Evolutionary conservation across 2,888 invertebrate species (phyloP).

Genomic region (Mallateleia sp.): DNA sequence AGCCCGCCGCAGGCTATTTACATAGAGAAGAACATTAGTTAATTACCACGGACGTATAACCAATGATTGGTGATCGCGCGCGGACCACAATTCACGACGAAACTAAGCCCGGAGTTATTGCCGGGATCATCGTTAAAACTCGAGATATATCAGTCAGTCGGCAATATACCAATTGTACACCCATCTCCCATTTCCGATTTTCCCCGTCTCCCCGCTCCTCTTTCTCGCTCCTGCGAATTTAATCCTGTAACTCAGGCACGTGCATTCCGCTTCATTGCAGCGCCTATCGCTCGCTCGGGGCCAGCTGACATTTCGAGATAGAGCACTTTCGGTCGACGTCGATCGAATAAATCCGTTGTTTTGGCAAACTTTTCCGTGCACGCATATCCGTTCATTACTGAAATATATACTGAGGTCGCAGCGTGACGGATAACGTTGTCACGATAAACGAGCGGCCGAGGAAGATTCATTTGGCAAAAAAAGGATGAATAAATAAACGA

Average conservation of each 20-base stretch:
- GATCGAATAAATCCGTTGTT: conserved; percentile 56
- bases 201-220: conserved; percentile 22
- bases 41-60: conserved; percentile 88
- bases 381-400: conserved; percentile 70
- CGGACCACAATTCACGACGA: conserved; percentile 86
- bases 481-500: conserved; percentile 34
- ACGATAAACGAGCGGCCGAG: conserved; percentile 49
- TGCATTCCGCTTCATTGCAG: conserved; percentile 77
- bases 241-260: conserved; percentile 84
- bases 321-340: conserved; percentile 73
- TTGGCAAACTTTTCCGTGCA: conserved; percentile 38
- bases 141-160: conserved; percentile 87
- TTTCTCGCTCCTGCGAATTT: conserved; percentile 77
- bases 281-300: conserved; percentile 79
- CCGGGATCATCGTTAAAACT: conserved; percentile 89
- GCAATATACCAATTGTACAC: conserved; percentile 62
- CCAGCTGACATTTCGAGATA: conserved; percentile 84
- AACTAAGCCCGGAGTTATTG: conserved; percentile 89
- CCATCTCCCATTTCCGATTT: conserved; percentile 41
- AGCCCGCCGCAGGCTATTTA: conserved; percentile 82
- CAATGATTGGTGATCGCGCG: conserved; percentile 89
- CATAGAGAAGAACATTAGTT: conserved; percentile 89
- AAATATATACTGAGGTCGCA: conserved; percentile 77
- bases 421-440: conserved; percentile 80
- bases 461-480: conserved; percentile 64